A percentile compares a stretch with the other conserved stretches of the same genome.
These are phyloP conservation scores for Epicauta chinensis DNA, from an alignment of 1,140 invertebrate species.

Conservation along the genomic window DNA sequence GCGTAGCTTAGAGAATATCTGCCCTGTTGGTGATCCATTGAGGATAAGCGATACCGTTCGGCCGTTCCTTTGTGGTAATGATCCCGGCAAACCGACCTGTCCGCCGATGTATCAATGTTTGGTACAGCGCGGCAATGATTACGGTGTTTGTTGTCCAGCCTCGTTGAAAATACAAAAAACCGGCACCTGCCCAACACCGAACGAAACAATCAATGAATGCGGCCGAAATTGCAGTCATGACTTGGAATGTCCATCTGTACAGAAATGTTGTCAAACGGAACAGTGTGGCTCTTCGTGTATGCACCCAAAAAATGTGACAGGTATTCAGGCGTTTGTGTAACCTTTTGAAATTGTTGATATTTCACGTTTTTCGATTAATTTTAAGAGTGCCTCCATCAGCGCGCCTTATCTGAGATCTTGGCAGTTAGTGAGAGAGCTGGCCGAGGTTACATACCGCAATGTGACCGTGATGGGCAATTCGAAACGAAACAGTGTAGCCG, in stretches of 20 bases:
- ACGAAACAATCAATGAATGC: slow-evolving; percentile 48
- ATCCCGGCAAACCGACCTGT: slow-evolving; percentile 72
- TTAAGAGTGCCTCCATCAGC: slow-evolving; percentile 64
- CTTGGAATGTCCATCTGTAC: slow-evolving; percentile 68
- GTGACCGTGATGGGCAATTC: slow-evolving; percentile 62
- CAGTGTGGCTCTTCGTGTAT: slow-evolving; percentile 62
- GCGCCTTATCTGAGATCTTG: slow-evolving; percentile 67
- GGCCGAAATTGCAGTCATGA: slow-evolving; percentile 65
- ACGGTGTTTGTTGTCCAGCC: slow-evolving; percentile 81
- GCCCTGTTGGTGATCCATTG: slow-evolving; percentile 72
- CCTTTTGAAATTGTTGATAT: slow-evolving; percentile 6
- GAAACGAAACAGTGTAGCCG: slow-evolving; percentile 68
- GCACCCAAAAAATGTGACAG: slow-evolving; percentile 60
- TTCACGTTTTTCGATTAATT: slow-evolving; percentile 4
- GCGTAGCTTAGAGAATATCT: slow-evolving; percentile 65
- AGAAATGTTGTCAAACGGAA: slow-evolving; percentile 71
- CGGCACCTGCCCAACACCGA: slow-evolving; percentile 60
- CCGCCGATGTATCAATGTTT: slow-evolving; percentile 73
- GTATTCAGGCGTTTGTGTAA: slow-evolving; percentile 31
- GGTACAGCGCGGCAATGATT: slow-evolving; percentile 71
- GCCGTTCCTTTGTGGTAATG: slow-evolving; percentile 76
- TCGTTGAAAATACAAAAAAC: slow-evolving; percentile 66
- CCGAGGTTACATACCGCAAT: slow-evolving; percentile 77
- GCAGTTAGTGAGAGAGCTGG: slow-evolving; percentile 70
- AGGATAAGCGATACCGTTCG: slow-evolving; percentile 67